These are phyloP conservation scores for Uloborus plumipes DNA, from an alignment of 2,888 invertebrate genomes.

Conservation along the genomic window DNA sequence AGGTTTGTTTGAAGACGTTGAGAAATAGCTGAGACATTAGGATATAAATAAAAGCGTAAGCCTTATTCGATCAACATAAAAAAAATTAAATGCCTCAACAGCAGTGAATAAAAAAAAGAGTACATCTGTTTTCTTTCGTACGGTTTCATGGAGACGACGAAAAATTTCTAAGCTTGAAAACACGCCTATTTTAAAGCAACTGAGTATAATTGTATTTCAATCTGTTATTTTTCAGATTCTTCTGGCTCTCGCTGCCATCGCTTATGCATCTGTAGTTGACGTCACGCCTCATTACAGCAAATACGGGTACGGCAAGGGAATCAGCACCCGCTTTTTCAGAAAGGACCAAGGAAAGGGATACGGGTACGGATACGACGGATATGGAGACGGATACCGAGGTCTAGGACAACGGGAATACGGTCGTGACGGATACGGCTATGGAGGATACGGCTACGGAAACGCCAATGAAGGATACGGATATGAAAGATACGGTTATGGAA, in stretches of 20 bases:
- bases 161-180: too few species aligned
- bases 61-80: too few species aligned
- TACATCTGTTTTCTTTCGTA: too few species aligned
- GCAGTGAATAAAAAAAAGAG: too few species aligned
- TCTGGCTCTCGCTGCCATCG: background rate
- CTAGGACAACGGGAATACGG: slow-evolving; percentile 7
- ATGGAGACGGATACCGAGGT: background rate
- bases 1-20: too few species aligned
- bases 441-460: background rate
- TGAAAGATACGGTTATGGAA: slow-evolving; percentile 13
- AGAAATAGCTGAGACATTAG: too few species aligned
- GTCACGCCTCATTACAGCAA: background rate
- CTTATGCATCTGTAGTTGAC: background rate
- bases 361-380: background rate
- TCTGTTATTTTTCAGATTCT: background rate
- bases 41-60: too few species aligned
- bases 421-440: slow-evolving; percentile 25
- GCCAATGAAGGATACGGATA: background rate
- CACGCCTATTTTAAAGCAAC: too few species aligned
- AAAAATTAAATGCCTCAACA: too few species aligned
- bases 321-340: background rate
- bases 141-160: too few species aligned
- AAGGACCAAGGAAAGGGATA: background rate
- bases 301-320: background rate
- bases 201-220: too few species aligned